These are phyloP conservation scores for Acleris literana DNA, from an alignment of 2,888 invertebrate species.

Conservation along the genomic window DNA sequence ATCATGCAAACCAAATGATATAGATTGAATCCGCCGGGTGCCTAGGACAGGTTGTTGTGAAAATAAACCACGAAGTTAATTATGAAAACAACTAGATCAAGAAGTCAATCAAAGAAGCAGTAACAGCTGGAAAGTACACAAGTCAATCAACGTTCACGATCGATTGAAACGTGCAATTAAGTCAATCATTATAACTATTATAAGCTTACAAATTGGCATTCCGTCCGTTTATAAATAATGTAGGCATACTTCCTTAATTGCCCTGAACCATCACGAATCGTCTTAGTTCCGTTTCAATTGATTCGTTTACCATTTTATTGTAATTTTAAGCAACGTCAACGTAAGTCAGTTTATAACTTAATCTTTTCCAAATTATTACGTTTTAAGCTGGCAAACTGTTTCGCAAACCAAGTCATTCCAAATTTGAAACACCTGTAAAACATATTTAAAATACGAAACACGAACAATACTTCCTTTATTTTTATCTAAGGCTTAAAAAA, in stretches of 20 bases:
- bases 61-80: too few species aligned
- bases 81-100: not conserved
- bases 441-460: too few species aligned
- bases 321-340: slow-evolving; percentile 5
- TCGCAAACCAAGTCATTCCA: too few species aligned
- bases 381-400: too few species aligned
- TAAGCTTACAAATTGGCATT: slow-evolving; percentile 27
- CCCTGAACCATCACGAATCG: slow-evolving; percentile 26
- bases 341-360: not conserved
- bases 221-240: slow-evolving; percentile 19
- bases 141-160: slow-evolving; percentile 19
- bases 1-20: too few species aligned
- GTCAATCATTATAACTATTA: slow-evolving; percentile 27
- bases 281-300: slow-evolving; percentile 27
- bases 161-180: slow-evolving; percentile 25
- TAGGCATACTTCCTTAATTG: slow-evolving; percentile 31
- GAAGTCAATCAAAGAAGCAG: slow-evolving; percentile 4
- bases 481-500: too few species aligned
- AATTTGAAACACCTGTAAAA: too few species aligned
- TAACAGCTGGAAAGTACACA: slow-evolving; percentile 15
- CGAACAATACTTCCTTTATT: too few species aligned
- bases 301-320: slow-evolving; percentile 19
- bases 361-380: not conserved
- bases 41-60: too few species aligned
- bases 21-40: too few species aligned